Percentiles rank a stretch among this genome's conserved stretches.
Conservation (phyloP, 1,140 invertebrate species). For the Pseudoatta argentina region DNA sequence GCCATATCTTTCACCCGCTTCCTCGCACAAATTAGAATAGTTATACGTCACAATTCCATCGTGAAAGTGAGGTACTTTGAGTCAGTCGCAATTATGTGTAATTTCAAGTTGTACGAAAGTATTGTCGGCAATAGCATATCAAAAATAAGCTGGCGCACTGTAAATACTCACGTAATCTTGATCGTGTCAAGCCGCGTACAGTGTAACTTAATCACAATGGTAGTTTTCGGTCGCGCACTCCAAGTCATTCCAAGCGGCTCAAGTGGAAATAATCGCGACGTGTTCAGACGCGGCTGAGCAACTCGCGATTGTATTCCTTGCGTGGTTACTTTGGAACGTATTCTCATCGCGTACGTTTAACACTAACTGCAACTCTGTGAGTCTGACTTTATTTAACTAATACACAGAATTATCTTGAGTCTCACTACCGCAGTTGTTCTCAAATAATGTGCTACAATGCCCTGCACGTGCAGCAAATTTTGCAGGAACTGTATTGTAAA, state of each 20-base stretch:
- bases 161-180: conserved; percentile 60
- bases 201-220: conserved; percentile 57
- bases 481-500: background rate
- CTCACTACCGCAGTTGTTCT: background rate
- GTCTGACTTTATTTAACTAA: conserved; percentile 40
- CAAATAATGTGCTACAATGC: background rate
- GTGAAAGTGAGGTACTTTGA: conserved; percentile 5
- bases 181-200: conserved; percentile 52
- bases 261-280: conserved; percentile 55
- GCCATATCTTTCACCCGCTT: conserved; percentile 1
- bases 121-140: background rate
- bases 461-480: background rate
- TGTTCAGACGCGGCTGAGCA: conserved; percentile 15
- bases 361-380: background rate
- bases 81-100: background rate
- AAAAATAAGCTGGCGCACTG: background rate
- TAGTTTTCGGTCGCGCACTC: conserved; percentile 58
- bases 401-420: background rate
- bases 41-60: background rate
- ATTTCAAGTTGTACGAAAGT: background rate
- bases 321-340: conserved; percentile 11
- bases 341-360: conserved; percentile 16
- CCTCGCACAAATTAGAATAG: conserved; percentile 23
- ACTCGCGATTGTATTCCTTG: conserved; percentile 32
- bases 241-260: conserved; percentile 23